A percentile compares a stretch with the other conserved stretches of the same genome.
Conservation (phyloP, 2,888 invertebrate species). For the Drosophila vallismaia region DNA sequence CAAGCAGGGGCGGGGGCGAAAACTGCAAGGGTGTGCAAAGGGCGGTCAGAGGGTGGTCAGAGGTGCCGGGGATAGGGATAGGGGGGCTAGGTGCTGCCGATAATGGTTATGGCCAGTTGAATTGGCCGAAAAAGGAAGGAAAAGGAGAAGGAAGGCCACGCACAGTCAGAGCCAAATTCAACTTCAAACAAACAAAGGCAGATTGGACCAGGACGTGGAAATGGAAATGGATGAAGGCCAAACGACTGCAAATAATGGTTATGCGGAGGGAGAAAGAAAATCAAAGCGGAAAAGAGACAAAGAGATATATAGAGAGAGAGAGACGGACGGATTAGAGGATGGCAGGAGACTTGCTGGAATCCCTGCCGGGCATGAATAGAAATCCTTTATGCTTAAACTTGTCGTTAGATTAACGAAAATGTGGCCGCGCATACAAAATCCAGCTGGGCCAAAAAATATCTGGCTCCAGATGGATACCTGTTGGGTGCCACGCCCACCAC, state of each 20-base stretch:
- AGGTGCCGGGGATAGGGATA: neutral
- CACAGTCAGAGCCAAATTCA: slow-evolving; percentile 30
- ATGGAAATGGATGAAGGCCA: slow-evolving; percentile 57
- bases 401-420: slow-evolving; percentile 79
- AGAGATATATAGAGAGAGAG: slow-evolving; percentile 5
- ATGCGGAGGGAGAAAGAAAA: slow-evolving; percentile 13
- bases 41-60: too few relatives aligned
- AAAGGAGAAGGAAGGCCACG: slow-evolving; percentile 34
- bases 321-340: slow-evolving; percentile 9
- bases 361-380: slow-evolving; percentile 63
- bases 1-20: slow-evolving; percentile 25
- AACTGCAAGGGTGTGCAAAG: slow-evolving; percentile 10
- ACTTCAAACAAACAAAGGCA: slow-evolving; percentile 61
- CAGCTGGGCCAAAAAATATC: slow-evolving; percentile 8
- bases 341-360: slow-evolving; percentile 15
- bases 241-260: slow-evolving; percentile 77
- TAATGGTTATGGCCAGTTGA: slow-evolving; percentile 69
- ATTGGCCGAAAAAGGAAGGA: slow-evolving; percentile 31
- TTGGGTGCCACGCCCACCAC: slow-evolving; percentile 48
- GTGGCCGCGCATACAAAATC: slow-evolving; percentile 75
- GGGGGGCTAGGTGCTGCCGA: slow-evolving; percentile 71
- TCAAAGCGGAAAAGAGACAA: neutral
- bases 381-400: slow-evolving; percentile 76
- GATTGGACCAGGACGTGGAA: slow-evolving; percentile 41
- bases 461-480: slow-evolving; percentile 61